Conservation (phyloP, 2,797 vertebrate species). For the Chaetodon trifasciatus region DNA sequence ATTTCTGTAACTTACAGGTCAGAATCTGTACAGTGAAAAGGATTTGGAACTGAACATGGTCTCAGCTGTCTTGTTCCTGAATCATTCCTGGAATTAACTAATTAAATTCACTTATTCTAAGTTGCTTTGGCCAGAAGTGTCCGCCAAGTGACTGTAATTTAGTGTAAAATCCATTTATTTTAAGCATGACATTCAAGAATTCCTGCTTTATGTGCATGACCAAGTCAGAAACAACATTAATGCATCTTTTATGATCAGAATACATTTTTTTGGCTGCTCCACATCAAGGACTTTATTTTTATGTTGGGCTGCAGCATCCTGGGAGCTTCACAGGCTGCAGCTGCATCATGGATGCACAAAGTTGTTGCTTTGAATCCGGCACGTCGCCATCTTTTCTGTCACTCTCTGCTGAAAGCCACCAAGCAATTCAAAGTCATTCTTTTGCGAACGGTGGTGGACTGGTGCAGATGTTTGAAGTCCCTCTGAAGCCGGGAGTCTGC, state of each 20-base stretch:
- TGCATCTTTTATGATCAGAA: not conserved
- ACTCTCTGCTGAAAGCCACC: slow-evolving; percentile 22
- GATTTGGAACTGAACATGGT: not conserved
- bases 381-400: slow-evolving; percentile 3
- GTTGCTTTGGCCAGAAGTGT: not conserved
- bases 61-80: not conserved
- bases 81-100: not conserved
- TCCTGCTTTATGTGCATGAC: not conserved
- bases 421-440: slow-evolving; percentile 8
- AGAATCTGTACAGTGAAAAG: not conserved
- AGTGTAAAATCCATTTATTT: not conserved
- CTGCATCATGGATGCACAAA: not conserved
- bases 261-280: not conserved
- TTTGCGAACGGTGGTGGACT: slow-evolving; percentile 11
- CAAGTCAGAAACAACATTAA: not conserved
- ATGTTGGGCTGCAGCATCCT: not conserved
- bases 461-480: slow-evolving; percentile 62
- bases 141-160: too few species aligned
- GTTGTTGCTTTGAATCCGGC: not conserved
- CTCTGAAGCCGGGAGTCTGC: slow-evolving; percentile 49
- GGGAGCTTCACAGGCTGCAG: not conserved
- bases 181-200: not conserved
- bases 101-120: not conserved
- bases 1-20: not conserved
- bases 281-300: not conserved